A percentile compares a stretch with the other conserved stretches of the same genome.
Evolutionary conservation across 2,797 vertebrate genomes (phyloP).

Genomic region (Protonibea diacanthus): DNA sequence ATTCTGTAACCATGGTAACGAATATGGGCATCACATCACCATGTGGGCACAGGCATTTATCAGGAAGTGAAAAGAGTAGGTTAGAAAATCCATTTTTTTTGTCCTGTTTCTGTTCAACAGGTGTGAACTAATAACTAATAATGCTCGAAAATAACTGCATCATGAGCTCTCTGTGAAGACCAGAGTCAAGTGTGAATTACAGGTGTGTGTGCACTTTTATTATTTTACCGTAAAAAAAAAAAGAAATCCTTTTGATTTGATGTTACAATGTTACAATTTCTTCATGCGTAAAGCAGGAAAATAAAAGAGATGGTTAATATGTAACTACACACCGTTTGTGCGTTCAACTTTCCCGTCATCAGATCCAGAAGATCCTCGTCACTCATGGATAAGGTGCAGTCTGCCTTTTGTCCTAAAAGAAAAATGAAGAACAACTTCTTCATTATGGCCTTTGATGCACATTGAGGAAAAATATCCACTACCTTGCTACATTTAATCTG

Average conservation of each 20-base stretch:
- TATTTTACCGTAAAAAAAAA: not conserved
- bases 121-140: too few species aligned
- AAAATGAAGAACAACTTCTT: not conserved
- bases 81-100: too few species aligned
- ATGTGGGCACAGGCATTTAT: too few species aligned
- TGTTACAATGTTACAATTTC: not conserved
- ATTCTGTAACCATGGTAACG: too few species aligned
- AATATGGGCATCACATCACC: too few species aligned
- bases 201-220: not conserved
- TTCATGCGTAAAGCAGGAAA: not conserved
- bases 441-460: not conserved
- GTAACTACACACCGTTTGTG: conserved; percentile 87
- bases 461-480: not conserved
- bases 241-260: not conserved
- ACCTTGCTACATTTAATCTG: not conserved
- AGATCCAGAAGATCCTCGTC: conserved; percentile 90
- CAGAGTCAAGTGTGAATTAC: not conserved
- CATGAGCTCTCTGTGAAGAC: not conserved
- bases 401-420: conserved; percentile 88
- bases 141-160: not conserved
- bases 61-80: too few species aligned
- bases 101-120: not conserved
- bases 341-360: conserved; percentile 95
- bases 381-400: conserved; percentile 91
- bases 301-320: not conserved